Base-by-base conservation (phyloP, 1,140 invertebrate species). In the Eueides isabella region DNA sequence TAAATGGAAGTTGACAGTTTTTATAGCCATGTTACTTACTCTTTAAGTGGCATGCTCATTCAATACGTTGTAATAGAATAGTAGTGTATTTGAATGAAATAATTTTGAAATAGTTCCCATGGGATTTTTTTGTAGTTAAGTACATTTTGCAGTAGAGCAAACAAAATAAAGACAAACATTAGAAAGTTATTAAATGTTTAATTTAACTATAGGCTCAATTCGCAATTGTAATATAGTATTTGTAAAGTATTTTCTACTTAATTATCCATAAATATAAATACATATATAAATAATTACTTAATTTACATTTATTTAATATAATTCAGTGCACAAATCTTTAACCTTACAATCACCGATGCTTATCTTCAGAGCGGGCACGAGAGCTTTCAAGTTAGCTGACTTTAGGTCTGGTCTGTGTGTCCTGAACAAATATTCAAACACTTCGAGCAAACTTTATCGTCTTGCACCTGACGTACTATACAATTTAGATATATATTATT, bases 401-500 rank as follows among this genome's bases (percentile, higher is more conserved):
- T 88, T 88, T 80, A 81, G 81, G 79, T 84, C 74, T 75, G 66
- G 80, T 76, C 75, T 79, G 76, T 85, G 75, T 80, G 74, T 62
- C 67, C 71, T 66, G 70, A 78, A 80, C 81, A 86, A 87, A 90
- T 81, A 87, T 69, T 72, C 82, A 78, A 87, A 87, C 86, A 82
- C 64, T 74, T 74, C 68, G 75, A 63, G 76, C 78, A 82, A 85
- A 85, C 84, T 83, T 71, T 63, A 67, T 72, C 76, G 80, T 79
- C 71, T 79, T 84, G 78, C 81, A 86, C 84, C 86, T 87, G 83
- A 65, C 82, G 67, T 84, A 85, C 71, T 86, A 86, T 64, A 71
- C 67, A 71, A 71, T 71, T 55, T 67, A 71, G 71, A 72, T 68
- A 69, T 71, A 63, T 62, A 72, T 72, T 71, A 12, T 11, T 55